Evolutionary conservation across 2,888 invertebrate genomes (phyloP).

Genomic region (Oegoconia quadripuncta): DNA sequence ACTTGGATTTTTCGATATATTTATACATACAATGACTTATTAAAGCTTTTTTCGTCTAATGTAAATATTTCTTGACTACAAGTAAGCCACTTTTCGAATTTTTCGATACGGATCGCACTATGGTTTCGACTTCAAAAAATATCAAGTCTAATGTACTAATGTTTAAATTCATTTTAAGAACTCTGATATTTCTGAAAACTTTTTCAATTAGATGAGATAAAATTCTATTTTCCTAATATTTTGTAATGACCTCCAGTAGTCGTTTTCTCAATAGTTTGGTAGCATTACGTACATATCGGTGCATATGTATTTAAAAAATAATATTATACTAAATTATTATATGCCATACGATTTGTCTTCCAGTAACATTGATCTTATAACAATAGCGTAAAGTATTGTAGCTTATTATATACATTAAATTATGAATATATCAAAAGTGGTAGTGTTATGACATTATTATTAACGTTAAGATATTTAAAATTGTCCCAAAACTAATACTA

Average conservation of each 20-base stretch:
- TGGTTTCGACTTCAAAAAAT: constrained; percentile 32
- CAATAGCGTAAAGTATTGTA: constrained; percentile 75
- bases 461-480: constrained; percentile 6
- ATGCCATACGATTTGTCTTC: constrained; percentile 80
- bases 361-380: constrained; percentile 77
- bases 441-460: constrained; percentile 41
- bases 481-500: background rate
- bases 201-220: constrained; percentile 60
- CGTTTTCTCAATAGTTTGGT: constrained; percentile 64
- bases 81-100: constrained; percentile 56
- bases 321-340: constrained; percentile 64
- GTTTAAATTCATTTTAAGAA: constrained; percentile 36
- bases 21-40: constrained; percentile 35
- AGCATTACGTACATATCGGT: constrained; percentile 70
- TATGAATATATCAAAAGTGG: constrained; percentile 41
- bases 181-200: constrained; percentile 56
- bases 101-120: constrained; percentile 31
- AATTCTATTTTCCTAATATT: constrained; percentile 74
- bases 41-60: constrained; percentile 38
- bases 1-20: constrained; percentile 54
- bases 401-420: constrained; percentile 71
- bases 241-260: constrained; percentile 65
- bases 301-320: constrained; percentile 66
- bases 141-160: constrained; percentile 19
- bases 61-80: constrained; percentile 54